Percentiles rank a stretch among this genome's conserved stretches.
phyloP scores from a whole-genome alignment of 2,888 invertebrate genomes.

The Leptopterna dolabrata region DNA sequence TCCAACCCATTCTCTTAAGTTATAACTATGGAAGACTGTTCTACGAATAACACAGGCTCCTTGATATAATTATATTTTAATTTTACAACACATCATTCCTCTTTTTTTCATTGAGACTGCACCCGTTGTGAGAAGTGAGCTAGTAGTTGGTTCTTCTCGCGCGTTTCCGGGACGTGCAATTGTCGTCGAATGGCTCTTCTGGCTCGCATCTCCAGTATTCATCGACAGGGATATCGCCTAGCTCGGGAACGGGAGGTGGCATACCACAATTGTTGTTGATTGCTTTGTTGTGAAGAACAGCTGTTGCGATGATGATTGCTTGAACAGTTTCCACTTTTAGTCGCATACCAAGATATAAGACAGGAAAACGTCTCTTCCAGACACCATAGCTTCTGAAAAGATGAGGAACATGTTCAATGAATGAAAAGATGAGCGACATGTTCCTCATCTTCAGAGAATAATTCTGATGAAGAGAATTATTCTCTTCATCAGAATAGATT shows the following conservation, averaged over 20 bases:
- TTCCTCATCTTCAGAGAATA: too few species aligned
- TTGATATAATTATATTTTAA: too few species aligned
- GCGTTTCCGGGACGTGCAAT: background rate
- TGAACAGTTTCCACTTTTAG: background rate
- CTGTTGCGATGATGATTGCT: conserved; percentile 20
- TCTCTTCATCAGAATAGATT: too few species aligned
- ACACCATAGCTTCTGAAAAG: conserved; percentile 13
- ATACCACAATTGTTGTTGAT: background rate
- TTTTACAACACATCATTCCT: too few species aligned
- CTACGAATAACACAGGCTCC: too few species aligned
- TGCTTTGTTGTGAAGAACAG: conserved; percentile 21
- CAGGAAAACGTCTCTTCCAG: background rate
- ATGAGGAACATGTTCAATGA: background rate
- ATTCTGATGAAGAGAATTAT: too few species aligned
- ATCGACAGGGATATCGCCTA: background rate
- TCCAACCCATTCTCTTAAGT: too few species aligned
- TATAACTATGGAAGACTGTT: too few species aligned
- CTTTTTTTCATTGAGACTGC: too few species aligned
- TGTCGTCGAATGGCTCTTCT: background rate
- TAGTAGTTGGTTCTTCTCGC: background rate
- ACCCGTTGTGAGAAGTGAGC: background rate
- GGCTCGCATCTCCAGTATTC: background rate
- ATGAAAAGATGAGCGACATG: too few species aligned
- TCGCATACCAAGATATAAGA: background rate
- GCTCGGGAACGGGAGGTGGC: background rate